Evolutionary conservation across 2,113 vertebrate genomes (phyloP).

Genomic region (Cettia cetti): DNA sequence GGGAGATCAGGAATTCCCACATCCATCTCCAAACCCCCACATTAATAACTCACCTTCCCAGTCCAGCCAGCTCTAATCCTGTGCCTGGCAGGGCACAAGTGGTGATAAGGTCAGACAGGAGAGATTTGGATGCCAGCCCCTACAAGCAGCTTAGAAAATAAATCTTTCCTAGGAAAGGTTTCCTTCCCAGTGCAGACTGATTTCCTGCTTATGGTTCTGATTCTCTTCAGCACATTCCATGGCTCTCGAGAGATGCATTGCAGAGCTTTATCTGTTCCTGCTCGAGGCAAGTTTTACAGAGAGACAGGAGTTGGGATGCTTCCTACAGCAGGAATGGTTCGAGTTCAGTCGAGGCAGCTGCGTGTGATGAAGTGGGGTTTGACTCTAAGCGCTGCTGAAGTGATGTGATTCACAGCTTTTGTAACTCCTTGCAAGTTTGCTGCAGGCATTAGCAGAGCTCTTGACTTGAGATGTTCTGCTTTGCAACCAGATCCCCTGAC

Average conservation of each 20-base stretch:
- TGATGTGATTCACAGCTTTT: slow-evolving; percentile 30
- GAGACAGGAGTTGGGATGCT: neutral
- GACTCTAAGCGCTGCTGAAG: slow-evolving; percentile 15
- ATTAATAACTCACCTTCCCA: neutral
- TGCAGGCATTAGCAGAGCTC: slow-evolving; percentile 37
- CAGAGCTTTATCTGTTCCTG: neutral
- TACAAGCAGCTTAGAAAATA: slow-evolving; percentile 11
- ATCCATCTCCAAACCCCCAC: neutral
- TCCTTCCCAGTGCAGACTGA: slow-evolving; percentile 2
- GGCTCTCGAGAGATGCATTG: neutral
- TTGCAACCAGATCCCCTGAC: neutral
- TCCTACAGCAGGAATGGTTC: neutral
- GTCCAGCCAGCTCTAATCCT: neutral
- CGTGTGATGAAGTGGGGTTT: neutral
- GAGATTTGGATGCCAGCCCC: neutral
- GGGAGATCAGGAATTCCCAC: neutral
- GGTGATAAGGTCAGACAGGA: neutral
- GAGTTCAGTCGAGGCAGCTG: neutral
- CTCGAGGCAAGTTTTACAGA: neutral
- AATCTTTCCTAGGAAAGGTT: slow-evolving; percentile 11
- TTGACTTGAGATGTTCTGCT: slow-evolving; percentile 1
- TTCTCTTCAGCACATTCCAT: neutral
- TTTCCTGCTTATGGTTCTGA: slow-evolving; percentile 12
- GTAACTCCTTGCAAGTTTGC: slow-evolving; percentile 2
- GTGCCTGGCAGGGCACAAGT: neutral